Base-by-base conservation (phyloP, 2,888 invertebrate species). In the Callosobruchus maculatus region DNA sequence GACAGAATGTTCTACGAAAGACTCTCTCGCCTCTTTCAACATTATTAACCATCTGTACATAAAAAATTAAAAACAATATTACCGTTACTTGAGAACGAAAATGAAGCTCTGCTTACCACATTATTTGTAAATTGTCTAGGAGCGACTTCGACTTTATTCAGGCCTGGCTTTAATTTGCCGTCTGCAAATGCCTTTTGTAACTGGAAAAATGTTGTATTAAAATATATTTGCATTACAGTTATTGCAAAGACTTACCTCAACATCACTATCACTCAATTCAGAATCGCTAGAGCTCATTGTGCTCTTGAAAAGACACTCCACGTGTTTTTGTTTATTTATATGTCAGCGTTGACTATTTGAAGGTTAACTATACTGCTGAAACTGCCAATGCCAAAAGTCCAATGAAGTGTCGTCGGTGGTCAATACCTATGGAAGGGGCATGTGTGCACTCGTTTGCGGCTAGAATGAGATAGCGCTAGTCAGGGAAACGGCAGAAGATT, bases 161-260 rank as follows among this genome's bases (percentile, higher is more conserved):
- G 87, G 0, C 97, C 97, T 0, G 97, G 95, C 84, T 97, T 95
- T 0, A 98, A 84, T 73, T 93, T 89, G 0, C 97, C 97, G 81
- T 93, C 91, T 0, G 93, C 93, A 86, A 97, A 96, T 0, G 97
- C 97, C 84, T 94, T 93, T 92, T 96, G 97, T 74, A 98, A 87
- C 97, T 97, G 84, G 73, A 88, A 88, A 79, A 78, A 76, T 68
- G 71, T 22, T 72, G 73, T 22, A 22, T 1, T 26, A 22, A 73
- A 72, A 70, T 72, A 70, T 20, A 74, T 68, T 20, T 71, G 31
- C 21, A 72, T 71, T 21, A 70, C 71, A 70, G 26, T 26, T 7
- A 21, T 20, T n/a, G 18, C 20, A 22, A 71, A 69, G 22, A 26
- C 49, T 76, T 82, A 84, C 84, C 82, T 84, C 85, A 26, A 78